Evolutionary conservation across 2,797 vertebrate species (phyloP).

Genomic region (Simalia tracyae): DNA sequence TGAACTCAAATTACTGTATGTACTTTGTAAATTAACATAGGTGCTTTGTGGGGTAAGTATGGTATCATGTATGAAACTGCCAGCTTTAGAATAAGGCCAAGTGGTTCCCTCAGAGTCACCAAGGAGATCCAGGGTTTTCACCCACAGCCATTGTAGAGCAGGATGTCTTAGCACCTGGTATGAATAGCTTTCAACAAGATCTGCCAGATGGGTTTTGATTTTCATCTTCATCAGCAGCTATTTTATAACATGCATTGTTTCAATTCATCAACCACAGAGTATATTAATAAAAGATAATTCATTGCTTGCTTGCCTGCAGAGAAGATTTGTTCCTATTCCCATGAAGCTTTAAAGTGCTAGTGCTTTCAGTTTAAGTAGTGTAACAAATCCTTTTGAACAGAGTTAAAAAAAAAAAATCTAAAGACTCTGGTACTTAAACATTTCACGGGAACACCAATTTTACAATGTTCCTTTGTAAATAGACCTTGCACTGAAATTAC

Average conservation of each 20-base stretch:
- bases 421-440: neutral
- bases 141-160: neutral
- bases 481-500: neutral
- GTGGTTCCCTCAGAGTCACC: neutral
- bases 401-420: neutral
- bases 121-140: neutral
- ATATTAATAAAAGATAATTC: neutral
- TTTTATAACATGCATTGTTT: neutral
- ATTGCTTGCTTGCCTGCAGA: neutral
- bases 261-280: neutral
- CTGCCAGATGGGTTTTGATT: neutral
- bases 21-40: neutral
- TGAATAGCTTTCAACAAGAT: neutral
- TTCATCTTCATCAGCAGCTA: neutral
- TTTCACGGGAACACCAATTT: neutral
- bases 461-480: neutral
- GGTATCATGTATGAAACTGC: neutral
- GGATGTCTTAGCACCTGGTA: neutral
- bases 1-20: neutral
- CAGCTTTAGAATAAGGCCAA: neutral
- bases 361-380: neutral
- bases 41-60: neutral
- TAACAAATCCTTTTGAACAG: neutral
- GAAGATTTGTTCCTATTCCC: neutral
- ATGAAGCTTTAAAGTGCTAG: neutral